These are phyloP conservation scores for Pogona vitticeps DNA, from an alignment of 2,113 vertebrate genomes.

Conservation along the genomic window DNA sequence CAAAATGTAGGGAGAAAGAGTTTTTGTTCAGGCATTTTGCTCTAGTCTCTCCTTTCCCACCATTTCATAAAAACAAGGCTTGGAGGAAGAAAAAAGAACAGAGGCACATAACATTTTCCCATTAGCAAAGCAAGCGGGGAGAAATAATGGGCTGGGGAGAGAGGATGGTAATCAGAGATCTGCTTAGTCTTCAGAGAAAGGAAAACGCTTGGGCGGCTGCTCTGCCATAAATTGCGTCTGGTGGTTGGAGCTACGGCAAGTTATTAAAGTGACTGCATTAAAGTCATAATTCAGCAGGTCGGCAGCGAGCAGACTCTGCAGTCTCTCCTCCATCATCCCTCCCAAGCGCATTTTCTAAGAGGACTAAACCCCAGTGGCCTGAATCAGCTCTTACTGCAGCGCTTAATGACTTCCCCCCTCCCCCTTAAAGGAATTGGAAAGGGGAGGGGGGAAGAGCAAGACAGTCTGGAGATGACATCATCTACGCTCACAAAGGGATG, in stretches of 20 bases:
- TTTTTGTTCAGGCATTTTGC: conserved; percentile 24
- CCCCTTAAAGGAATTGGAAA: not conserved
- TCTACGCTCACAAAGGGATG: conserved; percentile 9
- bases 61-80: conserved; percentile 71
- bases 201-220: conserved; percentile 68
- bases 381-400: conserved; percentile 29
- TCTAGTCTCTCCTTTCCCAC: conserved; percentile 59
- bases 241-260: conserved; percentile 67
- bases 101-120: conserved; percentile 66
- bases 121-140: conserved; percentile 66
- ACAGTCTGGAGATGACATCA: not conserved
- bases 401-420: conserved; percentile 33
- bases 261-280: conserved; percentile 69
- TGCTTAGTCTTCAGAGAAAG: conserved; percentile 70
- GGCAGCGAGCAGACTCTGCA: conserved; percentile 42
- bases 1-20: conserved; percentile 7
- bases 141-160: conserved; percentile 55
- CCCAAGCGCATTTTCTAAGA: conserved; percentile 47
- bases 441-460: fast-evolving
- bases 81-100: conserved; percentile 51
- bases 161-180: conserved; percentile 63
- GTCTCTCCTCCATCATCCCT: conserved; percentile 61
- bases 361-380: not conserved
- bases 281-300: conserved; percentile 66
- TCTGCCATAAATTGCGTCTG: conserved; percentile 70